Evolutionary conservation across 2,888 invertebrate genomes (phyloP), one percentile per base, ranked within the genome.

Genomic region (Gryllus longicercus): DNA sequence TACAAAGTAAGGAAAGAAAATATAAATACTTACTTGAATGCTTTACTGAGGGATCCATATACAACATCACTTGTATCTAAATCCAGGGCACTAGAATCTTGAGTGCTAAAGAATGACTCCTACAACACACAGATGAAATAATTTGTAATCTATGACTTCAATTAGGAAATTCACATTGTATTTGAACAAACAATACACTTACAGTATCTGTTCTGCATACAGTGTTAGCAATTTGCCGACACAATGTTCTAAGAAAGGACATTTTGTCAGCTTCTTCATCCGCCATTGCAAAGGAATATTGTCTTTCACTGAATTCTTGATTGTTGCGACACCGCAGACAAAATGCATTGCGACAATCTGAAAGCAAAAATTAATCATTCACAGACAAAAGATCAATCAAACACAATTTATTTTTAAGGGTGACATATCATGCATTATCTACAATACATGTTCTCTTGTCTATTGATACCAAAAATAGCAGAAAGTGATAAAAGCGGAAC

Each of bases 181-280:
- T 8, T 8, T 38, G 38, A 38, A 38, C 38, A 38, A 38, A n/a
- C n/a, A n/a, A 38, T 38, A 38, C 83, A 89, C 93, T 91, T 88
- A 97, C 96, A 86, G 96, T 94, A 90, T 97, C 97, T 84, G 97
- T 93, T 87, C 96, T 93, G 88, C 97, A 97, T 84, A 96, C 93
- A 83, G 95, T 95, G 86, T 96, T 96, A 76, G 97, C 97, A 91
- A 97, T 95, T 87, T 96, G 95, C 85, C 95, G 92, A 86, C 96
- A 96, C 82, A 98, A 89, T 82, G 92, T 93, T 83, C 93, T 92
- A 84, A 98, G 90, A 88, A 96, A 96, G 83, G 91, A 90, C 77
- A 91, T 88, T 88, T 97, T 97, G 87, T 94, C 93, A 79, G 93
- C 91, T 81, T 95, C 93, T 84, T 96, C 95, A 84, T 95, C 95